Percentiles rank a stretch among this genome's conserved stretches.
Conservation (phyloP, 1,140 invertebrate genomes). For the Drosophila aff. region DNA sequence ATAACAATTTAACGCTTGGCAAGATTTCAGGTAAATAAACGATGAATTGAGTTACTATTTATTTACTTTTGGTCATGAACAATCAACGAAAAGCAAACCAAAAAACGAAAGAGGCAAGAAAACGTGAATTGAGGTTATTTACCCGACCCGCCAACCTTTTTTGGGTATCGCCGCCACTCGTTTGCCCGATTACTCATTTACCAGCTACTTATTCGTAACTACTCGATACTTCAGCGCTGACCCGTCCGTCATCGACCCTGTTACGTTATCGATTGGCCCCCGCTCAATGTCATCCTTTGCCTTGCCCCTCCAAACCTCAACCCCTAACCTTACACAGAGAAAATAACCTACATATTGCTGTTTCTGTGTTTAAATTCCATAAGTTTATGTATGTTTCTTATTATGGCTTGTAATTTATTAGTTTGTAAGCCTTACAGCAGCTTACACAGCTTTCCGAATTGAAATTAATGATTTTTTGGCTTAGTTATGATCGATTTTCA, state of each 20-base stretch:
- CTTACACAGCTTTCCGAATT: too few species aligned
- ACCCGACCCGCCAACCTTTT: slow-evolving; percentile 34
- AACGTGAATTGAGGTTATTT: slow-evolving; percentile 50
- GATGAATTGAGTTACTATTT: slow-evolving; percentile 9
- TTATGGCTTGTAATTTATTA: neutral
- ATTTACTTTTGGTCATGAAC: slow-evolving; percentile 39
- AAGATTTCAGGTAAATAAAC: slow-evolving; percentile 10
- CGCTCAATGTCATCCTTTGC: slow-evolving; percentile 43
- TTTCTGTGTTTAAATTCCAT: neutral
- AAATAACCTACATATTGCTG: neutral
- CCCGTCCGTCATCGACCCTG: slow-evolving; percentile 47
- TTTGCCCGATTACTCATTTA: slow-evolving; percentile 14
- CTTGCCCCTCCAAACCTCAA: neutral
- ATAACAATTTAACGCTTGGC: slow-evolving; percentile 5
- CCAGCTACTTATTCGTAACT: neutral
- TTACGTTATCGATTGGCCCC: slow-evolving; percentile 50
- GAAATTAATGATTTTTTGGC: too few species aligned
- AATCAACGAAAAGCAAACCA: slow-evolving; percentile 14
- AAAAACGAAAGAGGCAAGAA: slow-evolving; percentile 18
- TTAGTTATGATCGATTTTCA: too few species aligned
- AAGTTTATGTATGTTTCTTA: neutral
- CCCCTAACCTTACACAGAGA: neutral
- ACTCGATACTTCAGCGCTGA: slow-evolving; percentile 23
- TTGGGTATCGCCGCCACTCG: slow-evolving; percentile 14
- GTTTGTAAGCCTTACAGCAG: too few species aligned